Conservation (phyloP, 2,113 vertebrate genomes). For the Ondatra zibethicus region DNA sequence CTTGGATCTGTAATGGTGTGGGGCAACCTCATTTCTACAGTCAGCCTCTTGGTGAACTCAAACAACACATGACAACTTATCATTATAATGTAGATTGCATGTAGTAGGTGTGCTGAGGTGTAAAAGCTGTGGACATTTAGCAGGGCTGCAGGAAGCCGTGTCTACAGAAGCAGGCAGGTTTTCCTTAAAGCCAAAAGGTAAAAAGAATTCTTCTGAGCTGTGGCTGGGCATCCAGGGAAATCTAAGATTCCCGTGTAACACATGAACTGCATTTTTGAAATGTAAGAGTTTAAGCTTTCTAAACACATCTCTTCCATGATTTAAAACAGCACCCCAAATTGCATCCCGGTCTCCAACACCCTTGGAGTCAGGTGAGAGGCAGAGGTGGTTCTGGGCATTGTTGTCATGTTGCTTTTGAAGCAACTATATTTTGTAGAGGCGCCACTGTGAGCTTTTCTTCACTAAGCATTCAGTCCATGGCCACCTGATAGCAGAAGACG, state of each 20-base stretch:
- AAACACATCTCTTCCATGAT: not conserved
- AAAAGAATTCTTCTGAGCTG: not conserved
- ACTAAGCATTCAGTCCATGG: not conserved
- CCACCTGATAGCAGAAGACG: conserved; percentile 60
- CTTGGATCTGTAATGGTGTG: not conserved
- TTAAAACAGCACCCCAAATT: not conserved
- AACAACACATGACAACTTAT: not conserved
- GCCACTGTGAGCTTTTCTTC: not conserved
- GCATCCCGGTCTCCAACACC: not conserved
- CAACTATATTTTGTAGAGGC: not conserved
- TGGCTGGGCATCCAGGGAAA: not conserved
- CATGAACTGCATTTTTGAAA: not conserved
- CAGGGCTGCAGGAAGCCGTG: not conserved
- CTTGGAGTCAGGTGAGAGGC: conserved; percentile 19
- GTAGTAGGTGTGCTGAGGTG: not conserved
- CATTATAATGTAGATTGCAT: not conserved
- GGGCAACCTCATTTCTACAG: not conserved
- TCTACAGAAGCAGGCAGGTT: conserved; percentile 13
- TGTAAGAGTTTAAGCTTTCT: not conserved
- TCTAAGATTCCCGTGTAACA: not conserved
- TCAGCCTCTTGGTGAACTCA: not conserved
- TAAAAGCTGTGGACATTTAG: not conserved
- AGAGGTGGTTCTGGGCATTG: conserved; percentile 6
- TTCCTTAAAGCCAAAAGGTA: not conserved
- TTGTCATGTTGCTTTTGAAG: conserved; percentile 61